Percentiles rank a stretch among this genome's conserved stretches.
Evolutionary conservation across 2,888 invertebrate genomes (phyloP).

Genomic region (Hypena proboscidalis): DNA sequence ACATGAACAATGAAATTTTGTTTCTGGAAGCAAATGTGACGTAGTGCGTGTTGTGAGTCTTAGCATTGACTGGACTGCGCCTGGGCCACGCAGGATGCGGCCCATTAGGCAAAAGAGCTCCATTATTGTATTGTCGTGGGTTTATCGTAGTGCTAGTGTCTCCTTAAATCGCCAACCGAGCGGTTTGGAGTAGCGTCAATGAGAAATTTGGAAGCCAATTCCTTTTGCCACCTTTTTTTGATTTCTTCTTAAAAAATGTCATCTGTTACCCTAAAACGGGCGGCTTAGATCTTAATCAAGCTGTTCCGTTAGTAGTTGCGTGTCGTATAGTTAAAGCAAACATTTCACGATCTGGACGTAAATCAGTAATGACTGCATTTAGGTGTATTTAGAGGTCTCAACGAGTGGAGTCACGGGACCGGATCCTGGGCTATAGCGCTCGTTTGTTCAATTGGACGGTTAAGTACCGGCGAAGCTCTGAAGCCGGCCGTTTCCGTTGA

Average conservation of each 20-base stretch:
- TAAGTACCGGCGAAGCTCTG: conserved; percentile 67
- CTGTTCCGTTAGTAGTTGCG: not conserved
- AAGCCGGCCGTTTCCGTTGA: conserved; percentile 68
- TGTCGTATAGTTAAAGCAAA: not conserved
- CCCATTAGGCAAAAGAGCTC: conserved; percentile 79
- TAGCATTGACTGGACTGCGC: conserved; percentile 80
- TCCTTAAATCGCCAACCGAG: conserved; percentile 67
- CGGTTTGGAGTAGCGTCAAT: conserved; percentile 55
- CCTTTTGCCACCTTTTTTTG: no score
- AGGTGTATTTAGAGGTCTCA: conserved; percentile 50
- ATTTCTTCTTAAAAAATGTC: not conserved
- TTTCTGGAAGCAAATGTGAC: conserved; percentile 45
- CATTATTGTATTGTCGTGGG: conserved; percentile 84
- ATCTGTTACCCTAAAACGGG: not conserved
- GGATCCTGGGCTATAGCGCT: conserved; percentile 76
- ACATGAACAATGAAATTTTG: conserved; percentile 45
- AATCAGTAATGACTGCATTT: conserved; percentile 38
- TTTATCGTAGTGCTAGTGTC: conserved; percentile 76
- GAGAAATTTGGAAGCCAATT: conserved; percentile 42
- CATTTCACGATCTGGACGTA: conserved; percentile 25
- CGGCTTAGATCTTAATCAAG: not conserved
- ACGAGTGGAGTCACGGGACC: conserved; percentile 69
- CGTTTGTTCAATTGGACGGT: conserved; percentile 77
- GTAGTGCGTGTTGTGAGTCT: conserved; percentile 66
- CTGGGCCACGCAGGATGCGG: conserved; percentile 74